Base-by-base conservation (phyloP, 2,797 vertebrate species). In the Macropodus opercularis region DNA sequence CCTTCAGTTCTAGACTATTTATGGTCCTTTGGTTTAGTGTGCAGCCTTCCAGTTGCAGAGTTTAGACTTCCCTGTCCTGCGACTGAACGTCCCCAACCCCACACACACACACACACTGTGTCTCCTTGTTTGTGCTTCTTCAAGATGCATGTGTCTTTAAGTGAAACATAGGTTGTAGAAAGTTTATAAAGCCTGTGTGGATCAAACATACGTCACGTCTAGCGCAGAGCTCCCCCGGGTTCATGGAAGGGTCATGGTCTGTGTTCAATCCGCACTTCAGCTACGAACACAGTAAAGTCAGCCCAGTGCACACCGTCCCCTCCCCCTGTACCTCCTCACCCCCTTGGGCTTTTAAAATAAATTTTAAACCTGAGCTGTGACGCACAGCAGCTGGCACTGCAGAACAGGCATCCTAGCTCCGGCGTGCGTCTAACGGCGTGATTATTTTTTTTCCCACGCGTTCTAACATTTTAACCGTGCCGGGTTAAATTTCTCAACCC, bases 391-490 rank as follows among this genome's bases (percentile, higher is more conserved):
- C 39, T 47, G 43, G 52, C 52, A 5, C 53, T 5, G 47, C 50
- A 39, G 41, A 58, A 34, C 58, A 38, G 60, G 51, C 3, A 0
- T 11, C 2, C 8, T 18, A 22, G 24, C 43, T 42, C 19, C 2
- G 3, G 12, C 0, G 11, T 27, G 67, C 44, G 5, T 79, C 63
- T 73, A 74, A 80, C 21, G 10, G 5, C 11, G 40, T 40, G 63
- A 77, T 63, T n/a, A n/a, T n/a, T n/a, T n/a, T 68, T 65, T 46
- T 41, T 51, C 26, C n/a, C n/a, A n/a, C n/a, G 31, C 62, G 61
- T 76, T 61, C 65, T 40, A 54, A 72, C 59, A 43, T 62, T 80
- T 74, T 60, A 15, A 52, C 65, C 53, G 19, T 11, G 64, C 55
- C 26, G 3, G 8, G 34, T 19, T 41, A 14, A 42, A 79, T 79